Evolutionary conservation across 2,797 vertebrate genomes (phyloP).

Genomic region (Anas georgica): DNA sequence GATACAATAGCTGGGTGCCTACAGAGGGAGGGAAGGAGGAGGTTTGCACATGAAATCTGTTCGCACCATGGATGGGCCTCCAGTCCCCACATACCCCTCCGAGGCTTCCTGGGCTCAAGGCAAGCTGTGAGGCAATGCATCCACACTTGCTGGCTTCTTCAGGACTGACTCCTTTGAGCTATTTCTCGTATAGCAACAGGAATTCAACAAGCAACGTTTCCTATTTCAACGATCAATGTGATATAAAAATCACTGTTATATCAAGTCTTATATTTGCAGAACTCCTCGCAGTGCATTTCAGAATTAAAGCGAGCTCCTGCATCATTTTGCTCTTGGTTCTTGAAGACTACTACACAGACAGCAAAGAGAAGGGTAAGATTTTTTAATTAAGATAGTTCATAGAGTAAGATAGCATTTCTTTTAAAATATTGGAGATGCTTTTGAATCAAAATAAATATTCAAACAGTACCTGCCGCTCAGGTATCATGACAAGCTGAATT

Average conservation of each 20-base stretch:
- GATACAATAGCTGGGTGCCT: neutral
- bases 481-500: neutral
- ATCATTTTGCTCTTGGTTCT: neutral
- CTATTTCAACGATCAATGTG: neutral
- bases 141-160: neutral
- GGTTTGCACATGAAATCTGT: neutral
- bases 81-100: fast-evolving
- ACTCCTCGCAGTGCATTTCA: neutral
- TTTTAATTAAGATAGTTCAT: neutral
- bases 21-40: neutral
- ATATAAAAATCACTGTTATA: neutral
- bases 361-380: neutral
- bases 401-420: neutral
- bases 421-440: neutral
- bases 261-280: neutral
- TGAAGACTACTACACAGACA: neutral
- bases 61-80: neutral
- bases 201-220: neutral
- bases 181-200: neutral
- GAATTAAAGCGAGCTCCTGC: neutral
- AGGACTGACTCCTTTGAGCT: neutral
- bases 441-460: neutral
- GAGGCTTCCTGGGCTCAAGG: neutral
- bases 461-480: fast-evolving
- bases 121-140: neutral